Base-by-base conservation (phyloP, 2,797 vertebrate species). In the Toxotes lorentzi region DNA sequence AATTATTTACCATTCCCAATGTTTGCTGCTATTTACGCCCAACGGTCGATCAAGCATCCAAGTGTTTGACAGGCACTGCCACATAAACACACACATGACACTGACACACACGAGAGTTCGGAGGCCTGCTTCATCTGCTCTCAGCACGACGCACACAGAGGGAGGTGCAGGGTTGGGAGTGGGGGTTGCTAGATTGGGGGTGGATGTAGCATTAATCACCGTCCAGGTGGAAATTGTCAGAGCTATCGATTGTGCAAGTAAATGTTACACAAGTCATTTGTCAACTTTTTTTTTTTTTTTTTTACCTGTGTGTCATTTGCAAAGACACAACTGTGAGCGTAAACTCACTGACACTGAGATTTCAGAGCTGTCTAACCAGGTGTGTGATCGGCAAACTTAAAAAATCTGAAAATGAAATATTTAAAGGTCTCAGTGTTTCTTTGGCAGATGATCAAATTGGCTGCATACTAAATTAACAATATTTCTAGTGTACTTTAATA, bases 241-340 rank as follows among this genome's bases (percentile, higher is more conserved):
- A 92, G 94, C 92, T 96, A 97, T 97, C 92, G 96, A 98, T 98
- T 96, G 96, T 94, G 95, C 96, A 97, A 96, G 95, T 95, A 96
- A 97, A 97, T 97, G 97, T 98, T 97, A 97, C 95, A 96, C 91
- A 95, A 97, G 95, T 96, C 95, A 96, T 97, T 97, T 97, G 95
- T 97, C 95, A 96, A 94, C 89, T 95, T 95, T 95, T 96, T 79
- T 56, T 62, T 70, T 74, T 54, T 66, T 53, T 65, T 65, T 70
- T 58, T 30, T 92, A 93, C 94, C 91, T 94, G 83, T 91, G 90
- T 91, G 92, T 95, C 95, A 96, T 95, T 96, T 23, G 34, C 66
- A 73, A 78, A 82, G 82, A 89, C 17, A 60, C 70, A 80, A 78
- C 72, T 47, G 60, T 83, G 82, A 88, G 90, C 86, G 75, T 89